Evolutionary conservation across 2,888 invertebrate species (phyloP).

Genomic region (Odontocolon sp.): DNA sequence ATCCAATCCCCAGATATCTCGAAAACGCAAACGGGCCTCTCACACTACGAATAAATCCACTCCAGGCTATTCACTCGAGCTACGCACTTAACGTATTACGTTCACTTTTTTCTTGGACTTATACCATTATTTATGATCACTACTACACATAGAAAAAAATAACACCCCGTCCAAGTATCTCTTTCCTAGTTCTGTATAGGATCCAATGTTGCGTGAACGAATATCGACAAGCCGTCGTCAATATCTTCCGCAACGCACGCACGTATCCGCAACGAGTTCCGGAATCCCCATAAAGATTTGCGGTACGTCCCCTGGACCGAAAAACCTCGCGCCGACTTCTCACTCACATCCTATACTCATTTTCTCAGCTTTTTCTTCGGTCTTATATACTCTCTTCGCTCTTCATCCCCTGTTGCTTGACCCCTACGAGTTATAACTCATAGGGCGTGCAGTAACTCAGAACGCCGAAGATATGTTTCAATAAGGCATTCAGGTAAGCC

Average conservation of each 20-base stretch:
- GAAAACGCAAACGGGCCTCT: too few relatives aligned
- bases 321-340: slow-evolving; percentile 13
- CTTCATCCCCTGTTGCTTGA: slow-evolving; percentile 18
- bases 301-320: slow-evolving; percentile 6
- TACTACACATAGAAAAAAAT: too few relatives aligned
- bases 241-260: slow-evolving; percentile 47
- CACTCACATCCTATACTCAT: slow-evolving; percentile 11
- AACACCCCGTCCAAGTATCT: background rate
- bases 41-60: too few relatives aligned
- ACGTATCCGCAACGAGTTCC: slow-evolving; percentile 13
- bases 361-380: background rate
- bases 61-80: too few relatives aligned
- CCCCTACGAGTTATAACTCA: slow-evolving; percentile 30
- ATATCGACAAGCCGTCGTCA: slow-evolving; percentile 12
- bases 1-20: too few relatives aligned
- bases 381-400: background rate
- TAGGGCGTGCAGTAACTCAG: slow-evolving; percentile 52
- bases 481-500: slow-evolving; percentile 65
- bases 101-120: too few relatives aligned
- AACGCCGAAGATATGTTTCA: slow-evolving; percentile 65
- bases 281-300: slow-evolving; percentile 40
- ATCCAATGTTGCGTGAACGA: slow-evolving; percentile 45
- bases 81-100: too few relatives aligned
- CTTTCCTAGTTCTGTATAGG: slow-evolving; percentile 19
- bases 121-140: too few relatives aligned